Conservation (phyloP, 2,113 vertebrate species). For the Misgurnus mizolepis region DNA sequence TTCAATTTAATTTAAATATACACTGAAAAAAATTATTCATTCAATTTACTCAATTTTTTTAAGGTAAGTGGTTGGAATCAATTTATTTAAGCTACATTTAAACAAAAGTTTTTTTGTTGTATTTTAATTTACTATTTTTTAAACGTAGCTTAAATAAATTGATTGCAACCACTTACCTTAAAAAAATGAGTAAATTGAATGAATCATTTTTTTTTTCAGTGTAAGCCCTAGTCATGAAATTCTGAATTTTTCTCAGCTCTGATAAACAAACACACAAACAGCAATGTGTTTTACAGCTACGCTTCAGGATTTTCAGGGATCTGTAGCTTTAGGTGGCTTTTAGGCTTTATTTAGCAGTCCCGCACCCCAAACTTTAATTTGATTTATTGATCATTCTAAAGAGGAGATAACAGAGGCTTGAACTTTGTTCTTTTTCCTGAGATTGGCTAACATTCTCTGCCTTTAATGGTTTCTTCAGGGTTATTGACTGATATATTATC, state of each 20-base stretch:
- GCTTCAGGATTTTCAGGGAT: constrained; percentile 17
- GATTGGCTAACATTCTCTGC: constrained; percentile 51
- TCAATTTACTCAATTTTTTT: too few species aligned
- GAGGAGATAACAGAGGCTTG: constrained; percentile 55
- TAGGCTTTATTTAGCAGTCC: constrained; percentile 48
- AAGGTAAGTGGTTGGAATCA: too few species aligned
- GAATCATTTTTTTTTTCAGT: too few species aligned
- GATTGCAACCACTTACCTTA: too few species aligned
- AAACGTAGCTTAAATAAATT: too few species aligned
- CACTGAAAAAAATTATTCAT: too few species aligned
- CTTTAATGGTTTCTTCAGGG: constrained; percentile 57
- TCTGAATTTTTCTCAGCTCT: neutral
- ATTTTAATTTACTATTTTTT: too few species aligned
- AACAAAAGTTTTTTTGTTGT: too few species aligned
- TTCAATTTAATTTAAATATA: too few species aligned
- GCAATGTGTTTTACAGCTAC: neutral
- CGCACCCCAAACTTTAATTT: constrained; percentile 53
- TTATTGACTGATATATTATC: constrained; percentile 63
- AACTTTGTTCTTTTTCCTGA: constrained; percentile 58
- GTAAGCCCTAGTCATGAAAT: too few species aligned
- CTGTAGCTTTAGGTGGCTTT: constrained; percentile 41
- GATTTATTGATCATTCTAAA: constrained; percentile 59
- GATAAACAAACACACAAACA: constrained; percentile 12
- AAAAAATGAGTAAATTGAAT: too few species aligned
- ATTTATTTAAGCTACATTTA: too few species aligned